Base-by-base conservation (phyloP, 2,113 vertebrate species). In the Lucifuga dentata region DNA sequence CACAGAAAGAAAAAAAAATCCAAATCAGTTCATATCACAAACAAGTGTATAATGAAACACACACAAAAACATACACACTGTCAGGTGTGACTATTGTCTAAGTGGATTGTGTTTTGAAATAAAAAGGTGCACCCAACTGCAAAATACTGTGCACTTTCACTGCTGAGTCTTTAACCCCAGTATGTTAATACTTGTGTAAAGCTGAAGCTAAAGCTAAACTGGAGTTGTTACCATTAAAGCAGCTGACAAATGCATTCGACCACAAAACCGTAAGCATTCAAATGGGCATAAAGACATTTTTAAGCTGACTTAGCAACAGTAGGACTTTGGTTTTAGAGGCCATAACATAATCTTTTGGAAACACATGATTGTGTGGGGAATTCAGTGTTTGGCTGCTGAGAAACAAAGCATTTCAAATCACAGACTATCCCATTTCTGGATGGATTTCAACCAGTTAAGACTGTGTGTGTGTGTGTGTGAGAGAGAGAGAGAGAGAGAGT, bases 401-500 rank as follows among this genome's bases (percentile, higher is more conserved):
- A 86, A 87, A 83, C 51, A 35, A 43, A 78, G 75, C 55, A 29
- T 70, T 73, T 55, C 51, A 65, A 83, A 87, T 82, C 76, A 73
- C 48, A 50, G 59, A 60, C 72, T 78, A 81, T 84, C 78, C 57
- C 59, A 62, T 76, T 87, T 67, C 84, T 82, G 68, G 35, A 77
- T 35, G 38, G 58, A 71, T 84, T 87, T 81, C 60, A 83, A 76
- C 83, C 68, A 63, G 61, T 56, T 76, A 82, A 86, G 17, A 80
- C 55, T 64, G 21, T 53, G 15, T 48, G 11, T 39, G 8, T 51
- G 26, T 41, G 56, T 75, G 23, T 76, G 55, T 46, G 21, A 61
- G 33, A 41, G 43, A 58, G 35, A 58, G 40, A 65, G 53, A 62
- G 51, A 65, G 41, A 39, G 43, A 24, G 21, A 51, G 39, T 68